These are phyloP conservation scores for Zapus hudsonius DNA, from an alignment of 2,113 vertebrate genomes.

Conservation along the genomic window DNA sequence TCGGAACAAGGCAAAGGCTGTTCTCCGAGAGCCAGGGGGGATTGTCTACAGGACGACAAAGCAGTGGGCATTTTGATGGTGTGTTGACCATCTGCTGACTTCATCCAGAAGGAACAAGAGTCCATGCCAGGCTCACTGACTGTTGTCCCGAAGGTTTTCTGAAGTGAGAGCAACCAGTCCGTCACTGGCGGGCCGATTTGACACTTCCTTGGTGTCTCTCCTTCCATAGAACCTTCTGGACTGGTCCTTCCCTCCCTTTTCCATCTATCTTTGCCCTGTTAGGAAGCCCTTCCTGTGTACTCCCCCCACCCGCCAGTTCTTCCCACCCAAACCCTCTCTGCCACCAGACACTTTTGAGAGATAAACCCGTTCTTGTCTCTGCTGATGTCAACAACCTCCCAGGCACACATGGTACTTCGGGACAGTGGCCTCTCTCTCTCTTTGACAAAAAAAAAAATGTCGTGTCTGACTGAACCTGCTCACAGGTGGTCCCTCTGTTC, in stretches of 20 bases:
- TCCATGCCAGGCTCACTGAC: not conserved
- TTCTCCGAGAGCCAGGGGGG: not conserved
- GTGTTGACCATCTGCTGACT: no score
- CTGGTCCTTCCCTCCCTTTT: accelerated
- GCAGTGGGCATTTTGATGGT: not conserved
- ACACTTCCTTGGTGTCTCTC: not conserved
- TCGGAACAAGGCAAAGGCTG: no score
- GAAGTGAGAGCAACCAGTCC: not conserved
- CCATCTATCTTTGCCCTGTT: not conserved
- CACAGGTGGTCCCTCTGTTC: not conserved
- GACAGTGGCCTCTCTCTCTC: not conserved
- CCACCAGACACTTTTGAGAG: conserved; percentile 4
- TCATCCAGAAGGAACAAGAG: not conserved
- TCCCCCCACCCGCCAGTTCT: no score
- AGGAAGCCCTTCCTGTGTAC: not conserved
- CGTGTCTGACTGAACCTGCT: not conserved
- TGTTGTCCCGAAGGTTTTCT: not conserved
- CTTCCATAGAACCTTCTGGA: not conserved
- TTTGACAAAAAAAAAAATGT: not conserved
- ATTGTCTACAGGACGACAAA: not conserved
- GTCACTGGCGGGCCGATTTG: not conserved
- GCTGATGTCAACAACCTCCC: not conserved
- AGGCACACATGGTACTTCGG: not conserved
- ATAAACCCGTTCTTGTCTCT: not conserved
- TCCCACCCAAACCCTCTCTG: accelerated